Percentiles rank a stretch among this genome's conserved stretches.
Conservation (phyloP, 2,888 invertebrate species). For the Lagria hirta region DNA sequence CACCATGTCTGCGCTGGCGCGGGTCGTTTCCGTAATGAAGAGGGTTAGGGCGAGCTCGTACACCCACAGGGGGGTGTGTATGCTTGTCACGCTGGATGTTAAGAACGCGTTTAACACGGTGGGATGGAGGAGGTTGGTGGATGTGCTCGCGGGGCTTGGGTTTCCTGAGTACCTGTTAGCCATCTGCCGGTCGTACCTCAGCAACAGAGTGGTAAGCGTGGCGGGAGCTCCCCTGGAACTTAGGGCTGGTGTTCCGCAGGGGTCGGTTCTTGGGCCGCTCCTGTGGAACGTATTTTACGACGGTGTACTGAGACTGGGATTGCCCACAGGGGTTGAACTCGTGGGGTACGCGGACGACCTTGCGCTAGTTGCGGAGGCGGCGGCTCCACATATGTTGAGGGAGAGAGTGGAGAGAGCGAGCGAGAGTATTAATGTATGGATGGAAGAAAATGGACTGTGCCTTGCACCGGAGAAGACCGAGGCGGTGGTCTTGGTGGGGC, state of each 20-base stretch:
- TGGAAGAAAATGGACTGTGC: background rate
- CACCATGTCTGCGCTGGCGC: conserved; percentile 6
- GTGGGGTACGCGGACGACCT: conserved; percentile 1
- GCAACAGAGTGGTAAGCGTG: background rate
- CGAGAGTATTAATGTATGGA: background rate
- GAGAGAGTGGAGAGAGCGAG: background rate
- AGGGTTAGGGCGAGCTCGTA: background rate
- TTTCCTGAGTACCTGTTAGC: background rate
- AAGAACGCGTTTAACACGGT: conserved; percentile 17
- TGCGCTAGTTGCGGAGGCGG: background rate
- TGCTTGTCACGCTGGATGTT: conserved; percentile 10
- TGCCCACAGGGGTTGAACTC: background rate
- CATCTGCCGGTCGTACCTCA: background rate
- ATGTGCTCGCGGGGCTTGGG: background rate
- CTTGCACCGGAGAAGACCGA: conserved; percentile 5
- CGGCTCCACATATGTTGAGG: background rate
- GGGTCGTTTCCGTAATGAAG: background rate
- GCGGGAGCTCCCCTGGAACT: background rate
- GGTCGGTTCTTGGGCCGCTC: conserved; percentile 2
- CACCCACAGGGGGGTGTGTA: conserved; percentile 4
- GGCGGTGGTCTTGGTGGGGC: background rate
- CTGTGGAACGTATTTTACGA: conserved; percentile 1
- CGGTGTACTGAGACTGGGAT: background rate
- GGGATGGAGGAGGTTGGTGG: conserved; percentile 3
- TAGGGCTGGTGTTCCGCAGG: conserved; percentile 3